These are phyloP conservation scores for Ataeniobius toweri DNA, from an alignment of 2,797 vertebrate genomes.

Conservation along the genomic window DNA sequence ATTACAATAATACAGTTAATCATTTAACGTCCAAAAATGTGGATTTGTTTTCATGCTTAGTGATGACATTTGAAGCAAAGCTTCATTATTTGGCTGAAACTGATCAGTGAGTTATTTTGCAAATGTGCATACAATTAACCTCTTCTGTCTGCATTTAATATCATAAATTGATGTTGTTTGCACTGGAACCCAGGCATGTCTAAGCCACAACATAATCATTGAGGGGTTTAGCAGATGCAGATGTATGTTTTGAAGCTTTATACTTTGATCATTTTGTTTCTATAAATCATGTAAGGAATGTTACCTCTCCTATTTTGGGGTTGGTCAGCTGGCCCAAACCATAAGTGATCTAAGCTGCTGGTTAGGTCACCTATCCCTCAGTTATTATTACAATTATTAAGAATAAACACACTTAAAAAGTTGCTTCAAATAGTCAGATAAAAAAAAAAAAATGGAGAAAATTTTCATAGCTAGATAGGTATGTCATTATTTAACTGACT, in stretches of 20 bases:
- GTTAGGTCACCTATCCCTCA: too few species aligned
- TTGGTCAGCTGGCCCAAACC: too few species aligned
- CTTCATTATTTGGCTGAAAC: not conserved
- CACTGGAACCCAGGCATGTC: not conserved
- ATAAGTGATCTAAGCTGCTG: not conserved
- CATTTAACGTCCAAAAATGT: not conserved
- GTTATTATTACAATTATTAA: not conserved
- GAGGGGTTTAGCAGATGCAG: not conserved
- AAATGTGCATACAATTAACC: not conserved
- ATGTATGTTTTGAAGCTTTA: not conserved
- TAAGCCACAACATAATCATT: not conserved
- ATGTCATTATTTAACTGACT: too few species aligned
- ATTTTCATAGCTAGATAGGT: too few species aligned
- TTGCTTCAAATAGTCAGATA: not conserved
- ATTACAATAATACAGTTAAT: not conserved
- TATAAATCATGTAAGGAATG: not conserved
- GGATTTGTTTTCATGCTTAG: not conserved
- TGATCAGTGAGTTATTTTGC: not conserved
- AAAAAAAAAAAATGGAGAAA: too few species aligned
- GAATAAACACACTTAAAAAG: not conserved
- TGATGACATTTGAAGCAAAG: not conserved
- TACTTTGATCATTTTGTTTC: not conserved
- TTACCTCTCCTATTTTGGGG: too few species aligned
- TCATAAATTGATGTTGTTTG: not conserved
- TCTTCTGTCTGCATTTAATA: not conserved